A percentile compares a stretch with the other conserved stretches of the same genome.
phyloP scores from a whole-genome alignment of 2,113 vertebrate genomes.

The Cisticola juncidis region DNA sequence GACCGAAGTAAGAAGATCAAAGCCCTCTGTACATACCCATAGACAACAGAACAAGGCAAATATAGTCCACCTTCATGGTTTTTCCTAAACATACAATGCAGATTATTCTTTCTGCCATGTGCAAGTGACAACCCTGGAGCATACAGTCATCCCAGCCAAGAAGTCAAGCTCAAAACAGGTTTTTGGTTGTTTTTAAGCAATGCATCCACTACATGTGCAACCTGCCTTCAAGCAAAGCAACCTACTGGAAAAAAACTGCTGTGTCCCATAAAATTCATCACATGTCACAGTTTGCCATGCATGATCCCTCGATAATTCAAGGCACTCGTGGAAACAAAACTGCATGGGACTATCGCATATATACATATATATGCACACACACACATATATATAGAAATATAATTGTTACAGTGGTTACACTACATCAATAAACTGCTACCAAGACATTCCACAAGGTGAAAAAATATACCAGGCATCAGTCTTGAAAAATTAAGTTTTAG shows the following conservation, averaged over 20 bases:
- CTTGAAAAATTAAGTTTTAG: background rate
- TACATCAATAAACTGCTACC: background rate
- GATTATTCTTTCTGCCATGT: background rate
- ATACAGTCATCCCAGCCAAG: background rate
- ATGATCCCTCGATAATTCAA: background rate
- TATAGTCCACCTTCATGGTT: background rate
- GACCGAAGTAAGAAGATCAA: background rate
- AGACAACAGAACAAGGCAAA: background rate
- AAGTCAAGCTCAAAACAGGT: background rate
- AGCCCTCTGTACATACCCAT: background rate
- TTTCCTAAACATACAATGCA: background rate
- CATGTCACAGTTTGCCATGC: background rate
- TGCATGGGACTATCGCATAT: background rate
- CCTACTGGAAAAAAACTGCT: background rate
- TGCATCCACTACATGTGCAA: background rate
- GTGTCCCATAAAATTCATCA: background rate
- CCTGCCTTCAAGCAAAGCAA: background rate
- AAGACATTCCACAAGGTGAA: background rate
- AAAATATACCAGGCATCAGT: background rate
- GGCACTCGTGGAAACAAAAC: background rate
- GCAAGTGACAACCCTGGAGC: background rate
- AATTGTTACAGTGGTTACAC: fast-evolving
- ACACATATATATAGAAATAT: background rate
- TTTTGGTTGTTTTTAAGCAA: background rate
- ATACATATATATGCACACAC: background rate